Conservation (phyloP, 2,888 invertebrate species). For the Sipha maydis region DNA sequence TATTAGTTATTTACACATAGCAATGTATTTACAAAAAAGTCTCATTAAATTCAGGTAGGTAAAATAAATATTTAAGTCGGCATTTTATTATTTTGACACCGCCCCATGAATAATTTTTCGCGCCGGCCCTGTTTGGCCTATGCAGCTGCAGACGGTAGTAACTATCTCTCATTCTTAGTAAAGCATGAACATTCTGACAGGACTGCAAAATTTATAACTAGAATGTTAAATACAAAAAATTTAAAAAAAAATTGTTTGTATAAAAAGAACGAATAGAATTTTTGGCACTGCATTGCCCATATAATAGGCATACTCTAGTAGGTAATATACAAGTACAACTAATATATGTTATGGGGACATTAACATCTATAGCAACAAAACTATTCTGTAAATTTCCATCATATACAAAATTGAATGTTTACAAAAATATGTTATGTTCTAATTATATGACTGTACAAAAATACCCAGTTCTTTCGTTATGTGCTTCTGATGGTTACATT, state of each 20-base stretch:
- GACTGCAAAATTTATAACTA: slow-evolving; percentile 16
- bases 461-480: neutral
- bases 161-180: slow-evolving; percentile 15
- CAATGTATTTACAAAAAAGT: too few relatives aligned
- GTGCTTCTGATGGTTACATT: too few relatives aligned
- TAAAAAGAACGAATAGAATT: slow-evolving; percentile 17
- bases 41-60: too few relatives aligned
- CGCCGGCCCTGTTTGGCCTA: too few relatives aligned
- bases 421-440: slow-evolving; percentile 17
- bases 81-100: too few relatives aligned
- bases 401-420: slow-evolving; percentile 12
- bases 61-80: too few relatives aligned
- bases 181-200: slow-evolving; percentile 5
- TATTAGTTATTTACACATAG: too few relatives aligned
- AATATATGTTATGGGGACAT: neutral
- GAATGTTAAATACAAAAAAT: slow-evolving; percentile 12
- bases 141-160: slow-evolving; percentile 13
- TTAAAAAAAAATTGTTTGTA: neutral
- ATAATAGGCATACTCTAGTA: neutral
- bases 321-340: neutral
- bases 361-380: too few relatives aligned
- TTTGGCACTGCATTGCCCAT: slow-evolving; percentile 6
- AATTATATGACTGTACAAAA: slow-evolving; percentile 14
- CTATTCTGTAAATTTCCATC: neutral
- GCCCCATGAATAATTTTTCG: too few relatives aligned